Evolutionary conservation across 2,797 vertebrate species (phyloP).

Genomic region (Valencia hispanica): DNA sequence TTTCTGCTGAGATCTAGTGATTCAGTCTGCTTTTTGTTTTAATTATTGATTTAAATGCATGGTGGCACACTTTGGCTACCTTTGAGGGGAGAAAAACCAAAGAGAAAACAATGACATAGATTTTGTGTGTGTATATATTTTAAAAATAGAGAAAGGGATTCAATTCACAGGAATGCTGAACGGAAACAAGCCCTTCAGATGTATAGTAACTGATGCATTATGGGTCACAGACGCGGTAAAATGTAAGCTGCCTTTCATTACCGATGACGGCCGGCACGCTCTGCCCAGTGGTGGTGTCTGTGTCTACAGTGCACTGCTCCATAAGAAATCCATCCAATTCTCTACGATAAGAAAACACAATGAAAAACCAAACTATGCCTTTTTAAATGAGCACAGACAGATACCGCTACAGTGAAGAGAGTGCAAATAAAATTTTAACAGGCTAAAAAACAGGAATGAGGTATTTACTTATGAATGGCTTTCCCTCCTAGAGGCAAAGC

Average conservation of each 20-base stretch:
- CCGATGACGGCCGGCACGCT: conserved; percentile 89
- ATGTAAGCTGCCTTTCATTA: conserved; percentile 56
- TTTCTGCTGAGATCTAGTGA: neutral
- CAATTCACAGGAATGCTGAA: conserved; percentile 13
- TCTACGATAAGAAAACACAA: conserved; percentile 69
- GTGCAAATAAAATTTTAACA: neutral
- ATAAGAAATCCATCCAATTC: conserved; percentile 88
- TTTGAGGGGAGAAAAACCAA: conserved; percentile 20
- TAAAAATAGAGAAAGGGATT: conserved; percentile 17
- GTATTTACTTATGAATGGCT: conserved; percentile 93
- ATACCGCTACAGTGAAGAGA: neutral
- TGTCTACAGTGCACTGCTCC: conserved; percentile 94
- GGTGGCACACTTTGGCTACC: conserved; percentile 14
- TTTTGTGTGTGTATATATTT: conserved; percentile 57
- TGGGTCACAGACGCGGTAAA: conserved; percentile 8
- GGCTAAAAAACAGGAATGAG: neutral
- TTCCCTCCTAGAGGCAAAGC: conserved; percentile 95
- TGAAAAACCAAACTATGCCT: neutral
- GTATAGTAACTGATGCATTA: conserved; percentile 36
- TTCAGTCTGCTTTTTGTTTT: conserved; percentile 13
- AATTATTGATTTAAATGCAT: conserved; percentile 35
- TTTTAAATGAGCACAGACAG: neutral
- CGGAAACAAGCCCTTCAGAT: conserved; percentile 38
- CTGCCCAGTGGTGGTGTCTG: conserved; percentile 87
- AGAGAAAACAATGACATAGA: conserved; percentile 24